Conservation (phyloP, 2,888 invertebrate genomes). For the Linnaemya vulpina region DNA sequence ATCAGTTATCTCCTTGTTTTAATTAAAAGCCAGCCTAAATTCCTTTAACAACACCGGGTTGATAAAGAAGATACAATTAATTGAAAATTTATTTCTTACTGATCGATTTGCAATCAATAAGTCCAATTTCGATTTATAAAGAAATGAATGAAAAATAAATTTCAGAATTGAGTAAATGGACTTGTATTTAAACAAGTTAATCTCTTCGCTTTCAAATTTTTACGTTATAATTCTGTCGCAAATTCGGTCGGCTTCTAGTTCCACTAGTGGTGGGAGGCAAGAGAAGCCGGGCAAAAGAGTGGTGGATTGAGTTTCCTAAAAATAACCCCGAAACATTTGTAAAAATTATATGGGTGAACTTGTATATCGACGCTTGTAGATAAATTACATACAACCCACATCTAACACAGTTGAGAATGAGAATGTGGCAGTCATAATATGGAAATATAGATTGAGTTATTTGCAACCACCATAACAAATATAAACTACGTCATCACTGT, state of each 20-base stretch:
- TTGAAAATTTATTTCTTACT: no score
- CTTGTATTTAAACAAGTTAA: no score
- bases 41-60: no score
- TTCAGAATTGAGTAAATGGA: not conserved
- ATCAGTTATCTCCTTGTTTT: no score
- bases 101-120: no score
- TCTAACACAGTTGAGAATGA: slow-evolving; percentile 19
- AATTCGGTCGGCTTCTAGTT: slow-evolving; percentile 19
- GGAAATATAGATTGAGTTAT: slow-evolving; percentile 26
- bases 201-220: not conserved
- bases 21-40: no score
- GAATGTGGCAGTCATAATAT: not conserved
- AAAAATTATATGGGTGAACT: not conserved
- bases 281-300: not conserved
- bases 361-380: not conserved
- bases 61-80: no score
- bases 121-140: not conserved
- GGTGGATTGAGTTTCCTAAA: slow-evolving; percentile 16
- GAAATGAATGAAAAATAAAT: not conserved
- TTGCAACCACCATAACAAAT: slow-evolving; percentile 38
- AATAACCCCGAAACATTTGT: slow-evolving; percentile 38
- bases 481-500: slow-evolving; percentile 69
- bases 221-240: not conserved
- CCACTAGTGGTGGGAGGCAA: not conserved
- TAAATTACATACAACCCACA: slow-evolving; percentile 39